phyloP scores from a whole-genome alignment of 37 sponge, comb jelly and placozoan species.

The Dysidea cf. avara region DNA sequence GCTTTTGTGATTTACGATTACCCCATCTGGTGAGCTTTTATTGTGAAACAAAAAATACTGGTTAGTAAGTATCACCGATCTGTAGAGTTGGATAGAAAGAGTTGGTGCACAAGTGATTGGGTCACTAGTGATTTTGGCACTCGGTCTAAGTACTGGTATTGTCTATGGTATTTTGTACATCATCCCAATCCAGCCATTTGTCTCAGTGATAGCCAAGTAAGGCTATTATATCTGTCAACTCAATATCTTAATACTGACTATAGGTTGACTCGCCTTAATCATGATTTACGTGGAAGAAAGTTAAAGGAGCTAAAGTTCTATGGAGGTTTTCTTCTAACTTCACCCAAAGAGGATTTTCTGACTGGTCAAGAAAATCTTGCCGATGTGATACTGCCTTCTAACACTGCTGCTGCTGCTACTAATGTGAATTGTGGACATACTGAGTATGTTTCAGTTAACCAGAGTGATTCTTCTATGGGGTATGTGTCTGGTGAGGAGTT shows the following conservation, averaged over 20 bases:
- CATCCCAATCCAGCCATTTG: constrained; percentile 45
- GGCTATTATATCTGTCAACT: neutral
- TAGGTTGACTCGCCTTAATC: no score
- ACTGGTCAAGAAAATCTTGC: no score
- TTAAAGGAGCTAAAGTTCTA: constrained; percentile 2
- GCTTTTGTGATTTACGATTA: constrained; percentile 67
- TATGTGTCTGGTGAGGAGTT: no score
- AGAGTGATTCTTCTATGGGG: no score
- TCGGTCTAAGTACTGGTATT: constrained; percentile 35
- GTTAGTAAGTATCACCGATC: neutral
- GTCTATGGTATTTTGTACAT: constrained; percentile 62
- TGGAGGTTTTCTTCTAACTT: constrained; percentile 64
- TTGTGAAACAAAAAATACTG: neutral
- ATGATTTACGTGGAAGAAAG: no score
- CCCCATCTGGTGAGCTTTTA: constrained; percentile 70
- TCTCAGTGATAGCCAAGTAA: constrained; percentile 24
- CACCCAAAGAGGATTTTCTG: constrained; percentile 45
- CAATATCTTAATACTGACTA: no score
- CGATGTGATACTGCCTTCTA: no score
- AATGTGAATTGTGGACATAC: no score
- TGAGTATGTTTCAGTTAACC: no score
- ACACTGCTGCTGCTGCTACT: no score
- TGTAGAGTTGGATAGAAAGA: constrained; percentile 54
- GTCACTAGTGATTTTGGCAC: constrained; percentile 56
- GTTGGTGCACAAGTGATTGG: constrained; percentile 55